Evolutionary conservation across 2,888 invertebrate species (phyloP).

Genomic region (Branchipolynoe longqiensis): DNA sequence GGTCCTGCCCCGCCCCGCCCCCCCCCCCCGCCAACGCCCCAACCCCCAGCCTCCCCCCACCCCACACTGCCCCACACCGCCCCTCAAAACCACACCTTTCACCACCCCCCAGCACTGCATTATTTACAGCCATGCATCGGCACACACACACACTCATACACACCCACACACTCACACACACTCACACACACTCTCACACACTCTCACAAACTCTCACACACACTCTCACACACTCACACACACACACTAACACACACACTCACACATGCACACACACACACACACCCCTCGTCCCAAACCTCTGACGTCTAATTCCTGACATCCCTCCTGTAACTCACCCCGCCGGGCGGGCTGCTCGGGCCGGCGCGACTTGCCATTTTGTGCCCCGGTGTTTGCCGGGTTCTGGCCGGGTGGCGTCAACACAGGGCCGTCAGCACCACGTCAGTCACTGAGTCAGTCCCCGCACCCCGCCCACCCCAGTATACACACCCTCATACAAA

Average conservation of each 20-base stretch:
- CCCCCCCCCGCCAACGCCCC: background rate
- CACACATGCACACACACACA: background rate
- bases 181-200: background rate
- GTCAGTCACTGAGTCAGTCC: background rate
- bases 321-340: background rate
- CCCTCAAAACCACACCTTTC: conserved; percentile 40
- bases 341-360: background rate
- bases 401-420: background rate
- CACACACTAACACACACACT: background rate
- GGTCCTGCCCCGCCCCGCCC: conserved; percentile 16
- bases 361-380: no score
- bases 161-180: conserved; percentile 1
- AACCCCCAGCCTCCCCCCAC: conserved; percentile 1
- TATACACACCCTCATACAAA: background rate
- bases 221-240: conserved; percentile 1
- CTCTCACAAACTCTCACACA: no score
- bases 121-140: background rate
- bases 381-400: no score
- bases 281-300: background rate
- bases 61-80: background rate
- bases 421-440: background rate
- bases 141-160: background rate
- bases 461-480: background rate
- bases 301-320: background rate
- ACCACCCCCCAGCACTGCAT: background rate